Evolutionary conservation across 2,797 vertebrate species (phyloP), one percentile per base, ranked within the genome.

Genomic region (Amblyopsis hoosieri): DNA sequence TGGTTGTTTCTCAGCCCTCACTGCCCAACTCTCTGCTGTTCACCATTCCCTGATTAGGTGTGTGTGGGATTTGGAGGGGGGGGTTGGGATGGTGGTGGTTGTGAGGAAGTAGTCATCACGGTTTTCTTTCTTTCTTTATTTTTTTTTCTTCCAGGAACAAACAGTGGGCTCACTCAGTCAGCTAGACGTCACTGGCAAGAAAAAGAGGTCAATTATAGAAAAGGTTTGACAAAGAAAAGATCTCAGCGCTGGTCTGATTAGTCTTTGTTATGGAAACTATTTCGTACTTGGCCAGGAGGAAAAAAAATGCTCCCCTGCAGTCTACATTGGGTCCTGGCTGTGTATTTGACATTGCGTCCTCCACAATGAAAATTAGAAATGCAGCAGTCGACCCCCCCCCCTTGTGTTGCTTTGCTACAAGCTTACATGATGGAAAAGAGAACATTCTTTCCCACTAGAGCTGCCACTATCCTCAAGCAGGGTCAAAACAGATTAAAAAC

Each of bases 101-200:
- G 79, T 62, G 75, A 52, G 64, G 61, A 62, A 54, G 77, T 74
- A 57, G 61, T 81, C 60, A 60, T 82, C 71, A 66, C 72, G 64
- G 75, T 69, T 72, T 76, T 68, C 53, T 65, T 59, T 81, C 23
- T 29, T 29, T 17, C 17, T 17, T n/a, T 23, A 2, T 69, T 72
- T 76, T 68, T 53, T 65, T 59, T 81, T 64, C 71, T 75, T 78
- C 68, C 60, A 62, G 71, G 62, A 72, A 45, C 77, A 81, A 81
- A 89, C 85, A 88, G 86, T 87, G 62, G 88, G 72, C 68, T 81
- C 78, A 69, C 64, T 85, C 76, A 79, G 65, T 66, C 73, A 79
- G 72, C 62, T 66, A 66, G 67, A 80, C 77, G 60, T 74, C 61
- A 69, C 19, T 70, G 60, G 72, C 61, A 67, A 15, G 71, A 78